Evolutionary conservation across 2,888 invertebrate species (phyloP), one percentile per base, ranked within the genome.

Genomic region (Galerucella calmariensis): DNA sequence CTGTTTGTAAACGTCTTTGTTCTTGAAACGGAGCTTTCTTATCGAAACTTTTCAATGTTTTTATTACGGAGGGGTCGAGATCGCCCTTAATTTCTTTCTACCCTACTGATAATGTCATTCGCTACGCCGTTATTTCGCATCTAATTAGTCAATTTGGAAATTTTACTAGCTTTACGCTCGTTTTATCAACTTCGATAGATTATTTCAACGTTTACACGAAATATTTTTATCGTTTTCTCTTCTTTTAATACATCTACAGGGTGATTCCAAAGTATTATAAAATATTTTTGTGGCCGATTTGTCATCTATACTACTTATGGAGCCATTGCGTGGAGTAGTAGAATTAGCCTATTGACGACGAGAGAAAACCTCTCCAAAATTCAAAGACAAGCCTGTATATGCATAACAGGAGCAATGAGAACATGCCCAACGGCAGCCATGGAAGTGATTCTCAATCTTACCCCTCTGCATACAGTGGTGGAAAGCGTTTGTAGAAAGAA

Each of bases 1-100:
- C 83, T 83, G 84, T 84, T 85, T 84, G 84, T 82, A 83, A 85
- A 84, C 83, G 84, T 84, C 85, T 85, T 86, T 86, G 85, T 85
- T 85, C 85, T 84, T 81, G 82, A 84, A 85, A 85, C 83, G 83
- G 83, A 84, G 83, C 83, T 80, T 81, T 82, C 84, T 85, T 86
- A 85, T 85, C 85, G 82, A 67, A 82, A 83, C 83, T 84, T 83
- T 83, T 83, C 83, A 82, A 83, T 84, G 85, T 85, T 86, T 85
- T 86, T 85, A 85, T 84, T 84, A 78, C 82, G 70, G 74, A 82
- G 82, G 83, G 78, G 79, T 75, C 74, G 82, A 79, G 78, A 77
- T 79, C 78, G 78, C 77, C 78, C 76, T 75, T 77, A 79, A 82
- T 81, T 81, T 80, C 81, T 81, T 82, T 81, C 78, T 77, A 79